Evolutionary conservation across 1,140 invertebrate species (phyloP), one percentile per base, ranked within the genome.

Genomic region (Hyphantria cunea): DNA sequence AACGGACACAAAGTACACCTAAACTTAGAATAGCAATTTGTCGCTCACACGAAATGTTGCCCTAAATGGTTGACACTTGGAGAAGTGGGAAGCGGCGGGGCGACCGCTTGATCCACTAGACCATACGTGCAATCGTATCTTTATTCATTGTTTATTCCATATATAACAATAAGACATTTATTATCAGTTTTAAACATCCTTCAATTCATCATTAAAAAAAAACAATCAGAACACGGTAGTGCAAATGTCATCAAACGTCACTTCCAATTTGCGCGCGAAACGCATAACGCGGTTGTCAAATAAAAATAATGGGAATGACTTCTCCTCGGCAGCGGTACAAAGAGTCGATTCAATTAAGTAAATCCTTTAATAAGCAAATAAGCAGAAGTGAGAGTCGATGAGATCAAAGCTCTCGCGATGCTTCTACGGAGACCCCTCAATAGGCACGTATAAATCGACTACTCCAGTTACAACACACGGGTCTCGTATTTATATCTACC

Each of bases 301-400:
- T 67, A 53, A 70, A 67, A 76, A 73, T 66, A 73, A 76, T 65
- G 66, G 64, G 34, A 44, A 60, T 55, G 64, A 68, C 64, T 60
- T 60, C 71, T 48, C 65, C 60, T 67, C 68, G 64, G 25, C 58
- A 61, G 51, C 39, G 58, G 58, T 39, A 39, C 37, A 68, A 70
- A 63, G 62, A 79, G 74, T 76, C 76, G 70, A 78, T 81, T 83
- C 76, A 81, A 80, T 83, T 83, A 81, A 73, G 72, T 71, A 79
- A 71, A 72, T 72, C 67, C 72, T 72, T 75, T 75, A 75, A 75
- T 75, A 80, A 71, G 75, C 73, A 78, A 80, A 68, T 67, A 70
- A 60, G 73, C 78, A 80, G 80, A 82, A 82, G 62, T 51, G 77
- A 78, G 76, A 67, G 72, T 53, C 52, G 25, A 25, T 14, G 75